phyloP scores from a whole-genome alignment of 92 coral and sea anemone species.

The Isaurus tuberculatus region DNA sequence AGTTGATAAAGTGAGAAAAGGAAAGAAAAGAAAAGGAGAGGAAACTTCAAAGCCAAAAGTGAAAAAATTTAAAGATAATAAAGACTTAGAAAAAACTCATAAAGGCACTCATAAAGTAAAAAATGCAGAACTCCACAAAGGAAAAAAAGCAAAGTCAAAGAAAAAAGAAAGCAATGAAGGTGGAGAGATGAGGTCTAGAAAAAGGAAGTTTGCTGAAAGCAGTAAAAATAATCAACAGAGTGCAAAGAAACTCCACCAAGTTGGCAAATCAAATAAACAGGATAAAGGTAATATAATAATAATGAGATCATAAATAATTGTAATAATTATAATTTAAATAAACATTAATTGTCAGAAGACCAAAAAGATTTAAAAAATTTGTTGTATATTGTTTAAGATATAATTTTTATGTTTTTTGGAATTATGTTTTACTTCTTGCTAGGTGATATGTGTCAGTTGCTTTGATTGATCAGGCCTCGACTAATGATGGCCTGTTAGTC shows the following conservation, averaged over 20 bases:
- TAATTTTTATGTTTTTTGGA: no score
- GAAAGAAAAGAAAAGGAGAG: slow-evolving; percentile 41
- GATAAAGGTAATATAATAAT: not conserved
- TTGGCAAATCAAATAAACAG: slow-evolving; percentile 11
- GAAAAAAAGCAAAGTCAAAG: not conserved
- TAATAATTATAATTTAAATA: no score
- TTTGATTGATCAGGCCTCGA: no score
- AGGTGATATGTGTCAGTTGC: no score
- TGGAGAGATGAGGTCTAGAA: not conserved
- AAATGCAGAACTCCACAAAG: not conserved
- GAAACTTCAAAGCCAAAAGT: slow-evolving; percentile 37
- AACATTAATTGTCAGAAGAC: no score
- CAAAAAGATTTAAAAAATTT: no score
- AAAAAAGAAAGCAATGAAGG: not conserved
- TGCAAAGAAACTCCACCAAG: slow-evolving; percentile 12
- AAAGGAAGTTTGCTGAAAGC: slow-evolving; percentile 16
- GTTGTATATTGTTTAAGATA: no score
- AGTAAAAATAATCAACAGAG: not conserved
- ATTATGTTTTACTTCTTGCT: no score
- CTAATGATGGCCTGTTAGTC: no score
- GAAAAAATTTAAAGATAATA: slow-evolving; percentile 43
- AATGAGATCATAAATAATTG: not conserved
- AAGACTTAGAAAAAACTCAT: slow-evolving; percentile 1
- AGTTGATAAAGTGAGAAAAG: slow-evolving; percentile 51
- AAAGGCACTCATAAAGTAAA: not conserved